A percentile compares a stretch with the other conserved stretches of the same genome.
Evolutionary conservation across 2,888 invertebrate genomes (phyloP).

Genomic region (Teleogryllus oceanicus): DNA sequence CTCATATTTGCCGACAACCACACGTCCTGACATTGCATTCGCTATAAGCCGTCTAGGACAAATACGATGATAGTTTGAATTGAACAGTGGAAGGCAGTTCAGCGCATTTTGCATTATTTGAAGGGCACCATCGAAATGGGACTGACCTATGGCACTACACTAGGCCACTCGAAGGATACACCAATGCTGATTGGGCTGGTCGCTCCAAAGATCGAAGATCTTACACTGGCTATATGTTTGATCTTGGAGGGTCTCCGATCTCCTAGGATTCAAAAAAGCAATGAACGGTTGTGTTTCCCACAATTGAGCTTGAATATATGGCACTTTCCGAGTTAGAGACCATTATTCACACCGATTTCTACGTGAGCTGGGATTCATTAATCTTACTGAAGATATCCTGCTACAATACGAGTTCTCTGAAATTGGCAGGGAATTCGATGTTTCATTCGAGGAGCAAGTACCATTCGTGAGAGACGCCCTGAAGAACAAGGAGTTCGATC

Average conservation of each 20-base stretch:
- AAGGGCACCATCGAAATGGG: constrained; percentile 39
- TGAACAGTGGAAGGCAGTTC: constrained; percentile 33
- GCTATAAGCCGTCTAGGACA: too few species aligned
- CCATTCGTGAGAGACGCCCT: too few species aligned
- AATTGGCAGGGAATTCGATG: too few species aligned
- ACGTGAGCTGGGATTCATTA: too few species aligned
- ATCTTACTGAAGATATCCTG: too few species aligned
- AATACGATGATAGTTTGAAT: too few species aligned
- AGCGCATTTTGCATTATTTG: constrained; percentile 42
- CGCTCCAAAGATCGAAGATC: constrained; percentile 38
- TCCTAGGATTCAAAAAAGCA: not conserved
- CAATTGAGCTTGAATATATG: constrained; percentile 38
- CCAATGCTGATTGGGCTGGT: constrained; percentile 43
- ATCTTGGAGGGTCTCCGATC: constrained; percentile 25
- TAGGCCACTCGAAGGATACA: not conserved
- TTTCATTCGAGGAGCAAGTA: too few species aligned
- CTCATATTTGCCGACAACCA: too few species aligned
- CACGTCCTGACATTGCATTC: too few species aligned
- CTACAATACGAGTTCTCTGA: too few species aligned
- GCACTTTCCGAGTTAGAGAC: not conserved
- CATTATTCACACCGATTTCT: too few species aligned
- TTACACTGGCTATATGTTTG: constrained; percentile 37
- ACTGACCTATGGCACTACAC: constrained; percentile 33
- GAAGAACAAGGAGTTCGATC: too few species aligned
- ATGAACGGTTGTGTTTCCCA: constrained; percentile 37